These are phyloP conservation scores for Hozukius guyotensis DNA, from an alignment of 2,797 vertebrate species.

Conservation along the genomic window DNA sequence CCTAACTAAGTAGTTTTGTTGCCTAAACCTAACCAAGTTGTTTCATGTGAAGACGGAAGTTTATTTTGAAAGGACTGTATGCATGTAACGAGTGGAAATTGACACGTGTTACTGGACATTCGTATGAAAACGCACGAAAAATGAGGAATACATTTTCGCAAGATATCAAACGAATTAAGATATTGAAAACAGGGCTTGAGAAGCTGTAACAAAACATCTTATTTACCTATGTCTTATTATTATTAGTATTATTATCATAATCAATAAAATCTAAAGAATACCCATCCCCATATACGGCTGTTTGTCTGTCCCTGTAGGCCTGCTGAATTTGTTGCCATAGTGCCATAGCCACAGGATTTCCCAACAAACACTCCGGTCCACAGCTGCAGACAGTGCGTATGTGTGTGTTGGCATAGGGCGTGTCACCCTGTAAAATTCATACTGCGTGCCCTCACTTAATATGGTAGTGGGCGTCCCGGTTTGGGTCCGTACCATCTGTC, in stretches of 20 bases:
- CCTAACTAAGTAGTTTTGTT: too few species aligned
- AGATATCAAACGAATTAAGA: too few species aligned
- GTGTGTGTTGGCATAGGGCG: slow-evolving; percentile 34
- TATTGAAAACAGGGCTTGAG: too few species aligned
- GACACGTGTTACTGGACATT: too few species aligned
- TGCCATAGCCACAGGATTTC: slow-evolving; percentile 31
- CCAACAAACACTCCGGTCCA: background rate
- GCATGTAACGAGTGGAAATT: too few species aligned
- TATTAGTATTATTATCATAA: background rate
- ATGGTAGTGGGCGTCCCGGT: slow-evolving; percentile 49
- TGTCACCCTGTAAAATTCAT: slow-evolving; percentile 51
- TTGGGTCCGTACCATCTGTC: slow-evolving; percentile 61
- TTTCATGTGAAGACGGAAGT: too few species aligned
- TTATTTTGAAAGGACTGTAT: too few species aligned
- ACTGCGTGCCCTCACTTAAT: slow-evolving; percentile 46
- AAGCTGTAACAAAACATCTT: background rate
- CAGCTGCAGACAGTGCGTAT: background rate
- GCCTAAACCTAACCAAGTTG: rapidly evolving
- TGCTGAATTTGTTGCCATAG: slow-evolving; percentile 39
- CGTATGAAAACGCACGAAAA: too few species aligned
- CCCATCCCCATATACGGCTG: background rate
- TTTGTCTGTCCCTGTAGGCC: background rate
- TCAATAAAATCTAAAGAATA: background rate
- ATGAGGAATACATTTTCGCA: too few species aligned
- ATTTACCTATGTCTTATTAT: background rate